These are phyloP conservation scores for Gandaritis pyraliata DNA, from an alignment of 2,888 invertebrate genomes.

Conservation along the genomic window DNA sequence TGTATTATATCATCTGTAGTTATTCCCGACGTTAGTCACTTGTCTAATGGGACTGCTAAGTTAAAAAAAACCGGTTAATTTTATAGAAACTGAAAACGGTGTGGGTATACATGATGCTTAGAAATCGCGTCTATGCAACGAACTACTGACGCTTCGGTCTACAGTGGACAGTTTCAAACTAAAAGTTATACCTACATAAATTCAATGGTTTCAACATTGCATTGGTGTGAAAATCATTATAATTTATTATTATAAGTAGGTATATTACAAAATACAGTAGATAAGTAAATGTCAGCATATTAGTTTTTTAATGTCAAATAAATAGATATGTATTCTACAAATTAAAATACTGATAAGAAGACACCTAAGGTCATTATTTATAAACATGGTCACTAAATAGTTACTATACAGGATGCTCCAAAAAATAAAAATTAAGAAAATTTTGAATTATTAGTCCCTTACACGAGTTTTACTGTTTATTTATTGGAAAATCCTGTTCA, in stretches of 20 bases:
- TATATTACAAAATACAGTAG: slow-evolving; percentile 10
- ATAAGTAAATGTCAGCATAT: slow-evolving; percentile 9
- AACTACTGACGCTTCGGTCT: background rate
- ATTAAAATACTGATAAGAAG: slow-evolving; percentile 8
- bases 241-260: slow-evolving; percentile 4
- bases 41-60: background rate
- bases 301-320: slow-evolving; percentile 5
- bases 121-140: slow-evolving; percentile 12
- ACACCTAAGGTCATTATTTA: background rate
- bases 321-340: background rate
- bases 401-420: too few species aligned
- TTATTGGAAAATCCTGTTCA: background rate
- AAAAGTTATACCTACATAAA: background rate
- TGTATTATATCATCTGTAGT: too few species aligned
- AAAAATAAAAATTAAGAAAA: too few species aligned
- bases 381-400: too few species aligned
- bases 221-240: slow-evolving; percentile 3
- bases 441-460: too few species aligned
- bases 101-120: background rate
- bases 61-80: background rate
- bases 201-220: slow-evolving; percentile 1
- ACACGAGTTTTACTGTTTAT: background rate
- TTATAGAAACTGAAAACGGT: background rate
- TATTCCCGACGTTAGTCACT: background rate
- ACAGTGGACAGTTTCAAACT: slow-evolving; percentile 16